Conservation (phyloP, 2,797 vertebrate species). For the Amblyopsis hoosieri region DNA sequence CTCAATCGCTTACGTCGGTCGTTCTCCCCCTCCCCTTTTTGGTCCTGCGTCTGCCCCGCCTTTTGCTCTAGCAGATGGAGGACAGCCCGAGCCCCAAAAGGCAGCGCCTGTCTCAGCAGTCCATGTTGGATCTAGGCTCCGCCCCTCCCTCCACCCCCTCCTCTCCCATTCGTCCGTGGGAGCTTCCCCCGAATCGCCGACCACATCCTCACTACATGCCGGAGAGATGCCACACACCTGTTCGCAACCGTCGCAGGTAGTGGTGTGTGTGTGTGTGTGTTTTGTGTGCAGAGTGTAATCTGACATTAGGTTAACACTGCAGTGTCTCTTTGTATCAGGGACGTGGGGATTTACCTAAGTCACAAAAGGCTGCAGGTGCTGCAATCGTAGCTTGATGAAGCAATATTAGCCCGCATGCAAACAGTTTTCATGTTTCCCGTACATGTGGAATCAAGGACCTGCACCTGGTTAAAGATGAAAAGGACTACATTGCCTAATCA, state of each 20-base stretch:
- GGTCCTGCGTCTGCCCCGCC: not conserved
- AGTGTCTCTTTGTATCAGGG: no score
- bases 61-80: slow-evolving; percentile 81
- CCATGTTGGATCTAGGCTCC: slow-evolving; percentile 89
- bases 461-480: no score
- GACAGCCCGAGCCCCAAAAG: slow-evolving; percentile 97
- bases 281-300: not conserved
- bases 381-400: not conserved
- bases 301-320: no score
- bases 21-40: slow-evolving; percentile 9
- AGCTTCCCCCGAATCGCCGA: slow-evolving; percentile 92
- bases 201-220: slow-evolving; percentile 92
- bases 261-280: not conserved
- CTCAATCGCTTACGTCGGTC: slow-evolving; percentile 1
- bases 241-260: slow-evolving; percentile 94
- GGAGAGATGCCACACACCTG: slow-evolving; percentile 95
- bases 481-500: no score
- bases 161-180: slow-evolving; percentile 97
- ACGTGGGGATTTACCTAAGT: no score
- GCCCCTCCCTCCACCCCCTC: slow-evolving; percentile 91
- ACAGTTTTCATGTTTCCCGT: not conserved
- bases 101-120: slow-evolving; percentile 92
- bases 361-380: no score
- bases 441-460: no score
- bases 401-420: not conserved